These are phyloP conservation scores for Zoanthus sansibaricus DNA, from an alignment of 92 coral and sea anemone genomes.

Conservation along the genomic window DNA sequence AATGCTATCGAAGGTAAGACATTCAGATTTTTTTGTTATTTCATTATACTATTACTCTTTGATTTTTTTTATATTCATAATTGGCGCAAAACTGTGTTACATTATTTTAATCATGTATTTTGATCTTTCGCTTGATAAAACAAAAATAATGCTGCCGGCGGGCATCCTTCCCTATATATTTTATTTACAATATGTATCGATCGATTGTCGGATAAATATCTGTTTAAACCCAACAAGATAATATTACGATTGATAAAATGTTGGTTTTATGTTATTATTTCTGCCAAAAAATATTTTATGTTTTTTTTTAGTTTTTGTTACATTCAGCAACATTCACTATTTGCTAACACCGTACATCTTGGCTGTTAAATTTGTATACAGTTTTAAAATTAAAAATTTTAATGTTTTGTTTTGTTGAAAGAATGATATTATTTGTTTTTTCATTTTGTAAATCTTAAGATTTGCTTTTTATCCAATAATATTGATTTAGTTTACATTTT, in stretches of 20 bases:
- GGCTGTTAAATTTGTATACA: background rate
- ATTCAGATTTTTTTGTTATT: background rate
- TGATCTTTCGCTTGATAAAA: background rate
- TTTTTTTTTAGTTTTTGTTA: slow-evolving; percentile 19
- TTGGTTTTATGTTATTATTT: too few species aligned
- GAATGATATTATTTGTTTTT: too few species aligned
- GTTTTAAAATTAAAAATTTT: background rate
- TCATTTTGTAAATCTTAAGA: too few species aligned
- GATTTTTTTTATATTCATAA: background rate
- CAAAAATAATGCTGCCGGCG: background rate
- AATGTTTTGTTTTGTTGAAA: background rate
- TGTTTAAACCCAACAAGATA: background rate
- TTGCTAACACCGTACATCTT: background rate
- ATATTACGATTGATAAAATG: background rate
- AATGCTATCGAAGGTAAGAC: slow-evolving; percentile 92
- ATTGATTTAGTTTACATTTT: too few species aligned
- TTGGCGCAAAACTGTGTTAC: background rate
- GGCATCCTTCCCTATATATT: background rate
- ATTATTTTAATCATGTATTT: background rate
- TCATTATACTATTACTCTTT: background rate
- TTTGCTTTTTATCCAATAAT: too few species aligned
- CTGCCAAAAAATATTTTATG: background rate
- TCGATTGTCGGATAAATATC: too few species aligned
- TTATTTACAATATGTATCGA: too few species aligned
- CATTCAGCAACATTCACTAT: background rate